Evolutionary conservation across 2,113 vertebrate genomes (phyloP).

Genomic region (Raphicerus campestris): DNA sequence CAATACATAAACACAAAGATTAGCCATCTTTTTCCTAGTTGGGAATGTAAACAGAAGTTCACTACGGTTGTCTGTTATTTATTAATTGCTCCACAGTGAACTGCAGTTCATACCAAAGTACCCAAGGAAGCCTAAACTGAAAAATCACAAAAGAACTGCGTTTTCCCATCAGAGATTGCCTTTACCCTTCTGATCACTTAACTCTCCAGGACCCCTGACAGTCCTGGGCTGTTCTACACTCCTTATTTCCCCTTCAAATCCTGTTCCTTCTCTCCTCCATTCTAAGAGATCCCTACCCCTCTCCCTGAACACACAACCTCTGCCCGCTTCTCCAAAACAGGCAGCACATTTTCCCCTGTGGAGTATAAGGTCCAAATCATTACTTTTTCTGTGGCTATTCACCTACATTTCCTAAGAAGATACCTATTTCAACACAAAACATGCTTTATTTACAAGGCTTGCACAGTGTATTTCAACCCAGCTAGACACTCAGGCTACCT

Average conservation of each 20-base stretch:
- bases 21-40: constrained; percentile 17
- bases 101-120: constrained; percentile 48
- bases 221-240: too few relatives aligned
- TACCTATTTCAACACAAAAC: background rate
- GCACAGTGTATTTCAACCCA: background rate
- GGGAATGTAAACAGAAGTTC: constrained; percentile 53
- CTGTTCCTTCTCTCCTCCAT: background rate
- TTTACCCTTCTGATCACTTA: background rate
- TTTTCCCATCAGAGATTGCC: background rate
- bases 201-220: background rate
- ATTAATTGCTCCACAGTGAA: constrained; percentile 60
- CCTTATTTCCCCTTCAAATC: background rate
- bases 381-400: background rate
- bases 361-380: background rate
- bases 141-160: background rate
- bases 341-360: background rate
- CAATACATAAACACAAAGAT: constrained; percentile 49
- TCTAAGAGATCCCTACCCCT: background rate
- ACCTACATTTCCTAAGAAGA: background rate
- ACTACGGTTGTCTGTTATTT: constrained; percentile 53
- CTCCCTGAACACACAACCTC: background rate
- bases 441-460: background rate
- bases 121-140: background rate
- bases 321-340: background rate
- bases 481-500: background rate